Percentiles rank a stretch among this genome's conserved stretches.
phyloP scores from a whole-genome alignment of 2,797 vertebrate species.

The Chelon labrosus region DNA sequence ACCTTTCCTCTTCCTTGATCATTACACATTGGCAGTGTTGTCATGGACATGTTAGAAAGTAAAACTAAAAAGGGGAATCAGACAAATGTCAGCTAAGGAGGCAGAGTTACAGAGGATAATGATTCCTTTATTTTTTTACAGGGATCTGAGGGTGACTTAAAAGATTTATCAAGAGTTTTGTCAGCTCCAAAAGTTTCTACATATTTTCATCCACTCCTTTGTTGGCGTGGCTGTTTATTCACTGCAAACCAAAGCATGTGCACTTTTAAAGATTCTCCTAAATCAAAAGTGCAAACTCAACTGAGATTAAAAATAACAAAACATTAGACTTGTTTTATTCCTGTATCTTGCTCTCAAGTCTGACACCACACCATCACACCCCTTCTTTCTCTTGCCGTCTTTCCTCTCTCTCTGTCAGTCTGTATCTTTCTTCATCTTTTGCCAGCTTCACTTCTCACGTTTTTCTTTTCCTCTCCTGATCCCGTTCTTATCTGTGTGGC shows the following conservation, averaged over 20 bases:
- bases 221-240: conserved; percentile 2
- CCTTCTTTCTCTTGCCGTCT: conserved; percentile 8
- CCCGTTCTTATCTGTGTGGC: conserved; percentile 25
- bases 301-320: conserved; percentile 9
- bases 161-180: background rate
- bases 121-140: too few species aligned
- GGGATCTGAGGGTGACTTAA: background rate
- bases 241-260: background rate
- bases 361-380: conserved; percentile 16
- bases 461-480: conserved; percentile 22
- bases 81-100: background rate
- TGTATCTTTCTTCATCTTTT: conserved; percentile 33
- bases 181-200: background rate
- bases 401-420: conserved; percentile 6
- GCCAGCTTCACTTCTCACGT: conserved; percentile 31
- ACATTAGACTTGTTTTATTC: background rate
- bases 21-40: background rate
- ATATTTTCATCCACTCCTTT: background rate
- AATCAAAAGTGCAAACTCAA: conserved; percentile 10
- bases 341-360: background rate
- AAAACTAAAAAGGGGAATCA: background rate
- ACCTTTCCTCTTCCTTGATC: background rate
- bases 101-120: background rate
- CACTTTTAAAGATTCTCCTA: conserved; percentile 5
- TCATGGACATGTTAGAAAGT: background rate